Base-by-base conservation (phyloP, 2,113 vertebrate species). In the Sisor rabdophorus region DNA sequence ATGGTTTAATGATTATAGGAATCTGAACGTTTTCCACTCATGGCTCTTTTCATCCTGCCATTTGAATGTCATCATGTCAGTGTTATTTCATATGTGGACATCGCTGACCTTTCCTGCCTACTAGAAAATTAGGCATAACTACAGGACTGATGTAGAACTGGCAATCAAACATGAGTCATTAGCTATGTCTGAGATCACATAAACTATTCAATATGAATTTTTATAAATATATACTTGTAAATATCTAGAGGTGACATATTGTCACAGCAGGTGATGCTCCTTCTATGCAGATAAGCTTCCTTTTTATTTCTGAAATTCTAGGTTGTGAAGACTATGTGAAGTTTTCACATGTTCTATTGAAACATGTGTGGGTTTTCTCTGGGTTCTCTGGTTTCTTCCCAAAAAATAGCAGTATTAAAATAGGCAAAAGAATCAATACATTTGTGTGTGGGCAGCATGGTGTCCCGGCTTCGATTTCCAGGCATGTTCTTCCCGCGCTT, bases 1-100 rank as follows among this genome's bases (percentile, higher is more conserved):
- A 78, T 74, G 73, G 67, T 47, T 73, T 56, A 61, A 63, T 40
- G 71, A 81, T 72, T 78, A 81, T 55, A 24, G 68, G n/a, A 59
- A 47, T 19, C 54, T 22, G 32, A 61, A 47, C 56, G 17, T 22
- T 48, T 81, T 70, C 53, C 24, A 32, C 55, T 69, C 54, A 60
- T 47, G 50, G 64, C 32, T 22, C 52, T 24, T 71, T 80, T 71
- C 67, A 76, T 76, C 50, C 60, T 59, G 54, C 17, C 59, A 68
- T 67, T 65, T 56, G 67, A 73, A 71, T 64, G 58, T 59, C 80
- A 73, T 63, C 48, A 13, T 55, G 48, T 47, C 48, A 54, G n/a
- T 73, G 76, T 50, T 60, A 63, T 48, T 48, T 48, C 48, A 53
- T 71, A 73, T 70, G 75, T 81, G 76, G 71, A 68, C 64, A 53